Conservation (phyloP, 2,797 vertebrate species). For the Enoplosus armatus region DNA sequence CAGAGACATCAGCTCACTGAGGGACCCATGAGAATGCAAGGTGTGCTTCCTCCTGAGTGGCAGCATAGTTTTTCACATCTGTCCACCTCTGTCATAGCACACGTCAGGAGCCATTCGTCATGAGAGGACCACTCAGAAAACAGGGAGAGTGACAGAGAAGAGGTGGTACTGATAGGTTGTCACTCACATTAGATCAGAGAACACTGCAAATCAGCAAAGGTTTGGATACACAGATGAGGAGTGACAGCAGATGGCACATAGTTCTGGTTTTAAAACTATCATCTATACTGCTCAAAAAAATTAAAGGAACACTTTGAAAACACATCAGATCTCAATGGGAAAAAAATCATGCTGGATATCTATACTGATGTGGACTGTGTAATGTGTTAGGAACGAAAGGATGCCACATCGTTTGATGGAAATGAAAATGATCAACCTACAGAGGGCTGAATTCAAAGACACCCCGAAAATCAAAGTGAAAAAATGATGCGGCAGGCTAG, state of each 20-base stretch:
- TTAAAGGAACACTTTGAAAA: no score
- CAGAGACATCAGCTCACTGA: constrained; percentile 33
- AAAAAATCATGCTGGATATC: no score
- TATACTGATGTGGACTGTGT: no score
- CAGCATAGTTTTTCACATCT: constrained; percentile 20
- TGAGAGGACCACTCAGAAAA: constrained; percentile 13
- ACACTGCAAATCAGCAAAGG: constrained; percentile 8
- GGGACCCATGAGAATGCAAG: constrained; percentile 36
- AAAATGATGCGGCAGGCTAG: no score
- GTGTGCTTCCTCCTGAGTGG: constrained; percentile 19
- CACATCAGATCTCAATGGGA: no score
- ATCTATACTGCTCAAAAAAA: no score
- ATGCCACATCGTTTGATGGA: no score
- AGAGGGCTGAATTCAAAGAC: no score
- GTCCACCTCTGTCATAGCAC: constrained; percentile 17
- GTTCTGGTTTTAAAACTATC: constrained; percentile 3
- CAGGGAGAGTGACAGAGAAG: background rate
- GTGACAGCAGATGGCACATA: constrained; percentile 51
- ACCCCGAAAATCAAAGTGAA: no score
- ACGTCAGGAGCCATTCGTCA: constrained; percentile 37
- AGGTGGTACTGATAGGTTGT: background rate
- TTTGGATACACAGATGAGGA: constrained; percentile 20
- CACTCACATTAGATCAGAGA: constrained; percentile 43
- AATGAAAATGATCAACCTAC: no score
- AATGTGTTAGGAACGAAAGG: no score